Conservation (phyloP, 2,113 vertebrate species). For the Sminthopsis crassicaudata region DNA sequence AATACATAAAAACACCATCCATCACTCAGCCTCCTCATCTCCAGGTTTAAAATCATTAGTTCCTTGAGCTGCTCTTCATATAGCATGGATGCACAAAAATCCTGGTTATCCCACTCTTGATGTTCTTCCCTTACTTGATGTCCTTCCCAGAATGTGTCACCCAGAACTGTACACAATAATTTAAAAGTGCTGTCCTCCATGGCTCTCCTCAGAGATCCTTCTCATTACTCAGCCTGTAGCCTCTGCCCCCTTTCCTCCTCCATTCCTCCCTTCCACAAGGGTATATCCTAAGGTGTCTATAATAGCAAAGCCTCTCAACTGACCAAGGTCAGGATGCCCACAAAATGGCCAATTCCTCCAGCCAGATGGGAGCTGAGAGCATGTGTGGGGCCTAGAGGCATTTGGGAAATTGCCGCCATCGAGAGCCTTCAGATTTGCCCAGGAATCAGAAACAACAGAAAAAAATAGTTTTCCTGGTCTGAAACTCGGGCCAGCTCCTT, state of each 20-base stretch:
- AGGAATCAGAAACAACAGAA: constrained; percentile 76
- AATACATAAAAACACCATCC: background rate
- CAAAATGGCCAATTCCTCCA: constrained; percentile 25
- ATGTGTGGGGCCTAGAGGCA: constrained; percentile 73
- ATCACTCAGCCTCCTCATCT: background rate
- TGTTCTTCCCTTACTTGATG: background rate
- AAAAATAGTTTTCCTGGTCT: constrained; percentile 68
- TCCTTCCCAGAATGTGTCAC: constrained; percentile 16
- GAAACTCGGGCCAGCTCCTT: constrained; percentile 75
- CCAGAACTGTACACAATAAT: background rate
- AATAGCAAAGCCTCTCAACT: constrained; percentile 1
- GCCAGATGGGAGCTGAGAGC: constrained; percentile 66
- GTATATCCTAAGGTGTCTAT: background rate
- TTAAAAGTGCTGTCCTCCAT: constrained; percentile 1
- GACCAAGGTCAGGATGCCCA: constrained; percentile 47
- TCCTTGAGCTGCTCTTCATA: background rate
- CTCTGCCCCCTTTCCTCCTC: no score
- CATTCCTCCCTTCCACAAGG: constrained; percentile 31
- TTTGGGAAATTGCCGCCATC: constrained; percentile 71
- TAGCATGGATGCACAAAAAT: background rate
- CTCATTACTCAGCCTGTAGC: background rate
- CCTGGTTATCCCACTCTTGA: background rate
- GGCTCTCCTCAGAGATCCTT: background rate
- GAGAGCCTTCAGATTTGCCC: constrained; percentile 69
- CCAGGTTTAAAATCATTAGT: background rate